Evolutionary conservation across 92 coral and sea anemone genomes (phyloP), one percentile per base, ranked within the genome.

Genomic region (Anthopleura xanthogrammica): DNA sequence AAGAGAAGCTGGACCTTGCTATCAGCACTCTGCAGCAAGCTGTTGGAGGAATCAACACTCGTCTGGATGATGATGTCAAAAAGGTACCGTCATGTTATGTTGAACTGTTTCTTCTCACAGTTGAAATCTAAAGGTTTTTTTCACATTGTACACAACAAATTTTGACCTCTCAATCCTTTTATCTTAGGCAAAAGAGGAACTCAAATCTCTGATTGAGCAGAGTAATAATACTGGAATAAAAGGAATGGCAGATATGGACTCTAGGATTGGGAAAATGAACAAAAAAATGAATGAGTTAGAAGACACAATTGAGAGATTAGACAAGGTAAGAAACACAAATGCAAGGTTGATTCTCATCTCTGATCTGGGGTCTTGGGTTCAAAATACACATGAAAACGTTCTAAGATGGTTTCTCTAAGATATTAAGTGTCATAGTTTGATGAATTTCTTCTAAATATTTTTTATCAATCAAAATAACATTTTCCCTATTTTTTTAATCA

Each of bases 191-290:
- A 93, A 91, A 87, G 92, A 90, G 36, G 99, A 96, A 65, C 88
- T 94, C 66, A 85, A 83, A 79, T 65, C 86, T 5, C 40, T 94
- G 82, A 87, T 94, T 54, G 96, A 96, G 57, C 88, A 92, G 55
- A 88, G 82, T 65, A 90, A 71, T 79, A 83, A 86, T 57, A 57
- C 92, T 10, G 98, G 98, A 16, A 80, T 96, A 5, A 92, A 82
- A 64, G 99, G 99, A 76, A 71, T 96, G 66, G 92, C 99, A n/a
- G 98, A 96, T 52, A 82, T 96, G 92, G 99, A 96, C 80, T 85
- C 84, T 65, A 83, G 98, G 58, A 75, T 96, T 65, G 89, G 88
- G 5, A 94, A 92, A 70, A 78, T 96, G 10, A 96, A 85, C 79
- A 89, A 90, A 78, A 85, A 88, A 83, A 66, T 94, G 41, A 85